These are phyloP conservation scores for Leucozona laternaria DNA, from an alignment of 2,888 invertebrate species.

Conservation along the genomic window DNA sequence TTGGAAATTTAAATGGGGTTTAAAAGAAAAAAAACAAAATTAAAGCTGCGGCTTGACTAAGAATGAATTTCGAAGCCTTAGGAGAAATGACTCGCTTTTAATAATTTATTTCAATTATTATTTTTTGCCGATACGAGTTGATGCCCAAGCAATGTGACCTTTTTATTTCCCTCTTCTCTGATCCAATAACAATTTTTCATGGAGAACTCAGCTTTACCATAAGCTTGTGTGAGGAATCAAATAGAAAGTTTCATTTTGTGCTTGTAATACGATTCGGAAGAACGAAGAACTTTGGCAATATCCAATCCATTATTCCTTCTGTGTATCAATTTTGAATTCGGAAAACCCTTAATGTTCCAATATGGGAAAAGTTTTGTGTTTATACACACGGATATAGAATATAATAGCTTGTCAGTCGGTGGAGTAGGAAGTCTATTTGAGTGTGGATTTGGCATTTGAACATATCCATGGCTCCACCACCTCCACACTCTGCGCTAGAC, in stretches of 20 bases:
- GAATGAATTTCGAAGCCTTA: too few relatives aligned
- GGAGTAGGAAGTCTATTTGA: neutral
- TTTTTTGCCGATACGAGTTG: too few relatives aligned
- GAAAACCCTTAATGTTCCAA: neutral
- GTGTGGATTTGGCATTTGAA: neutral
- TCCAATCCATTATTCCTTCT: neutral
- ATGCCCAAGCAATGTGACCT: too few relatives aligned
- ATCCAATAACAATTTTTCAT: neutral
- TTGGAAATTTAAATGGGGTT: too few relatives aligned
- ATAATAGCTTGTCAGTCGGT: neutral
- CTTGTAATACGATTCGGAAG: neutral
- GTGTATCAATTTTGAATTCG: neutral
- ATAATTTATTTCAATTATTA: too few relatives aligned
- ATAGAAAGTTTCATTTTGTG: neutral
- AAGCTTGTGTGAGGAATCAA: neutral
- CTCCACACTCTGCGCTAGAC: neutral
- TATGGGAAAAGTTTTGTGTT: neutral
- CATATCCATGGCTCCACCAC: neutral
- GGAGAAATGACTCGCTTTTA: too few relatives aligned
- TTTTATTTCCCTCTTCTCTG: too few relatives aligned
- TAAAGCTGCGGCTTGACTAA: too few relatives aligned
- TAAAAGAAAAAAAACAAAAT: too few relatives aligned
- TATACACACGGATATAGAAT: neutral
- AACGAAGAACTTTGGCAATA: neutral
- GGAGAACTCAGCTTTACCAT: neutral